Conservation (phyloP, 2,888 invertebrate genomes). For the Anoncus sp. region DNA sequence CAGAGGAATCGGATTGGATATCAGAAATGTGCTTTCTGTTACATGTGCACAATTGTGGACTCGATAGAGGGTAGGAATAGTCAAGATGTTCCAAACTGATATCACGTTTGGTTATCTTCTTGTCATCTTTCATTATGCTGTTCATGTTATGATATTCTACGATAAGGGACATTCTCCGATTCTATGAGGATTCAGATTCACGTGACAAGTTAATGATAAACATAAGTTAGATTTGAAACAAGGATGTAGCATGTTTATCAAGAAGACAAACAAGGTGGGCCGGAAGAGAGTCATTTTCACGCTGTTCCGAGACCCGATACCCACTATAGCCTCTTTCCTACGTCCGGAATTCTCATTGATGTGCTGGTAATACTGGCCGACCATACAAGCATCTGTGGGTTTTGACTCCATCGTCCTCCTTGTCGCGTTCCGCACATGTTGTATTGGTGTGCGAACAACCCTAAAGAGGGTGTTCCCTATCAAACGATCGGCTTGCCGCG, state of each 20-base stretch:
- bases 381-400: conserved; percentile 63
- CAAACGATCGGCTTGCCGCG: conserved; percentile 78
- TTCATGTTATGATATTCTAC: too few species aligned
- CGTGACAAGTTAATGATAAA: too few species aligned
- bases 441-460: conserved; percentile 51
- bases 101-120: not conserved
- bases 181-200: too few species aligned
- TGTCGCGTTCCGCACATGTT: conserved; percentile 16
- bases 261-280: not conserved
- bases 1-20: conserved; percentile 2
- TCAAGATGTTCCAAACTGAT: not conserved
- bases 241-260: not conserved
- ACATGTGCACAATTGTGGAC: not conserved
- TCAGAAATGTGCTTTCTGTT: not conserved
- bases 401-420: conserved; percentile 71
- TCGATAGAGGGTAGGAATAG: not conserved
- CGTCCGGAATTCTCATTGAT: conserved; percentile 73
- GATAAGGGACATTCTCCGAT: too few species aligned
- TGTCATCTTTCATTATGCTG: not conserved
- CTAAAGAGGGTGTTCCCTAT: conserved; percentile 76
- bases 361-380: conserved; percentile 53
- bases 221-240: not conserved
- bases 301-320: not conserved
- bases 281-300: not conserved
- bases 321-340: not conserved